Base-by-base conservation (phyloP, 2,888 invertebrate genomes). In the Melipona bicolor region DNA sequence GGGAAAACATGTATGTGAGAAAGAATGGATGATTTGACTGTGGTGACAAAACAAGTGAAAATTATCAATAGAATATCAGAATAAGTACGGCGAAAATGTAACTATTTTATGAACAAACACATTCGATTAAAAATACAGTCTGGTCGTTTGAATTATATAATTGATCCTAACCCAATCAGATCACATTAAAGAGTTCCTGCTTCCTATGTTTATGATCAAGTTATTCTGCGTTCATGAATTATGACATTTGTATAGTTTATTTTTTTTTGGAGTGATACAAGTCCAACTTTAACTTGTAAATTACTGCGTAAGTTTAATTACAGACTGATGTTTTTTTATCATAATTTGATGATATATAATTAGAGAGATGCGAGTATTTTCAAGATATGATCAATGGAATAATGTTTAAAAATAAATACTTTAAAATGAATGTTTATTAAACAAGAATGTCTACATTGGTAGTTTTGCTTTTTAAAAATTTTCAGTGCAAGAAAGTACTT, bases 81-180 rank as follows among this genome's bases (percentile, higher is more conserved):
- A 88, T 85, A 90, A 88, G 81, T 73, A 86, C 32, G 76, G 81
- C 73, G 84, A 87, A 87, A 84, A 75, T 91, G 89, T 91, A 91
- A 91, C 79, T 90, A 91, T 89, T 91, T 91, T 90, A 90, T 82
- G 85, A 88, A 86, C 74, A 88, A 87, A 84, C 73, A 77, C 81
- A 87, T 87, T 90, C 85, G 74, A 81, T 71, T 87, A 74, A 87
- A 90, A 88, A 87, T 89, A 89, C 77, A 88, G 59, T 68, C 80
- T 87, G 70, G 3, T 70, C 70, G 32, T 54, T 54, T 54, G 72
- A 79, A 75, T 77, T 72, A 36, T 32, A 73, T 13, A n/a, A 54
- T n/a, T 32, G n/a, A 27, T n/a, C n/a, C 21, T 49, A 61, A 32
- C n/a, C 43, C 6, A 19, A 56, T 70, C 32, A n/a, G 17, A 56